Evolutionary conservation across 2,113 vertebrate genomes (phyloP), one percentile per base, ranked within the genome.

Genomic region (Pluvialis apricaria): DNA sequence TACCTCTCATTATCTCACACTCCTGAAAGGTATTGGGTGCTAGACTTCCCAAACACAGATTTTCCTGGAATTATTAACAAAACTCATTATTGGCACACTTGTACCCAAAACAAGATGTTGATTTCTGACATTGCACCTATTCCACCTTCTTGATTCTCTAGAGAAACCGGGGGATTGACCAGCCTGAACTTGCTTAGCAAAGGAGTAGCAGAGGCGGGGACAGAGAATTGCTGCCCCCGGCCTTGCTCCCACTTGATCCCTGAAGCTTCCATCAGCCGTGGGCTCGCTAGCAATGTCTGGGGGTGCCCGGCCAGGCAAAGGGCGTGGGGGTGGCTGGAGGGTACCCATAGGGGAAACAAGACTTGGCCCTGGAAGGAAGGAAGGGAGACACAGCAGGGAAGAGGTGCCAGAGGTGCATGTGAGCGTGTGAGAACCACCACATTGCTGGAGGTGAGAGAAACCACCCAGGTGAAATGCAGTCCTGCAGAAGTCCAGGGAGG

Each of bases 401-500:
- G 60, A 73, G 58, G 22, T 1, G 3, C 25, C 11, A 0, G 0
- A 81, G 34, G 36, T 66, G 6, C 44, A 25, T 0, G 1, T 38
- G 36, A 61, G 14, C 1, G 5, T n/a, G 17, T 57, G 42, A 84
- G 54, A 51, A 81, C 6, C n/a, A 55, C 6, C 25, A 25, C 8
- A 3, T 40, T 87, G 82, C 29, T 86, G 32, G 60, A 60, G 64
- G 24, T 40, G 22, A 61, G 45, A 69, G 40, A 64, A 72, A 73
- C 13, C 6, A 24, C 28, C 9, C 49, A 42, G 29, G 49, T 52
- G 45, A 89, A 76, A 83, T n/a, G 32, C 6, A 2, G n/a, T 34
- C 40, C 54, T 52, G 24, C 10, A 51, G 69, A 94, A 84, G 20
- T 36, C 29, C 36, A 55, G 17, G 15, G 29, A 52, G 55, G 3